A percentile compares a stretch with the other conserved stretches of the same genome.
Evolutionary conservation across 2,113 vertebrate genomes (phyloP).

Genomic region (Macquaria ambigua): DNA sequence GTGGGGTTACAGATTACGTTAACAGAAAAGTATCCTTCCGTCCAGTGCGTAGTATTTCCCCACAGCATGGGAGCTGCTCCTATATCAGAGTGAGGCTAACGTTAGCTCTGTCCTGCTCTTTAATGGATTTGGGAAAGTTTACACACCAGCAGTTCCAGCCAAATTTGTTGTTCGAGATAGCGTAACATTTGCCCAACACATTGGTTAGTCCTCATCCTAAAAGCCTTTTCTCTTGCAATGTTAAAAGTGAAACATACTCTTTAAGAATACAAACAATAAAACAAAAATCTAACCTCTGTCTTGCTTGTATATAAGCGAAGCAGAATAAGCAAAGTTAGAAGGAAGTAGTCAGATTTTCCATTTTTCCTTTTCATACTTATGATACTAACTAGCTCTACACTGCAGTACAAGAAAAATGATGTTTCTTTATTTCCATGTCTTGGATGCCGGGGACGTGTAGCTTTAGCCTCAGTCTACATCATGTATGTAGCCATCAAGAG

Average conservation of each 20-base stretch:
- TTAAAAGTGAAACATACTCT: background rate
- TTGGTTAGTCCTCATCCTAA: background rate
- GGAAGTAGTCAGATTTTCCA: too few species aligned
- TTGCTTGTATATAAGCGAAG: background rate
- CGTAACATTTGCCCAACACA: background rate
- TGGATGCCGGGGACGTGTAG: too few species aligned
- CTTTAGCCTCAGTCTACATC: too few species aligned
- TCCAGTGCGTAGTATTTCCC: background rate
- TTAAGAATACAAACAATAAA: background rate
- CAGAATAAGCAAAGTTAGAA: too few species aligned
- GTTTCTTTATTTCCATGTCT: too few species aligned
- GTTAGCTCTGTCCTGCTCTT: background rate
- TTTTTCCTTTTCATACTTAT: too few species aligned
- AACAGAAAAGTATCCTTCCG: too few species aligned
- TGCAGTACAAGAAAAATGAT: too few species aligned
- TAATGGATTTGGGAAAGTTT: background rate
- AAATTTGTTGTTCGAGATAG: background rate
- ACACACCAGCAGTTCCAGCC: background rate
- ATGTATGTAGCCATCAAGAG: too few species aligned
- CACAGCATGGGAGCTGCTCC: background rate
- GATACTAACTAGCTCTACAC: too few species aligned
- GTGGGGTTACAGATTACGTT: too few species aligned
- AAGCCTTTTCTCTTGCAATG: background rate
- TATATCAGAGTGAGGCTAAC: background rate
- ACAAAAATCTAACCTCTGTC: background rate